Evolutionary conservation across 2,113 vertebrate genomes (phyloP), one percentile per base, ranked within the genome.

Genomic region (Scytalopus superciliaris): DNA sequence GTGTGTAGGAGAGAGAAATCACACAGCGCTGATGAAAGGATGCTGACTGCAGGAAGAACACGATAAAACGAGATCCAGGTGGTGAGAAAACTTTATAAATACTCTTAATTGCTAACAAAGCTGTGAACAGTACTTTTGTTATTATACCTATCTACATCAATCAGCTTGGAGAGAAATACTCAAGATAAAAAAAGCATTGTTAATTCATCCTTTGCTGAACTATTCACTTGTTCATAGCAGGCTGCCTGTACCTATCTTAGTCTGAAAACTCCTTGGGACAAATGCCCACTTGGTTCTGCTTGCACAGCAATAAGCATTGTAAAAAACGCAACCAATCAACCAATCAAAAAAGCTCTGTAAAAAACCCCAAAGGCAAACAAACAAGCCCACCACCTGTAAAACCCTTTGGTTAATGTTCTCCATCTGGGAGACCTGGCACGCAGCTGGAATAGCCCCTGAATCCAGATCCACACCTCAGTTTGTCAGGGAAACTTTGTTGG

Each of bases 341-440:
- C 27, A 42, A 42, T 14, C 10, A 42, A 42, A 42, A 42, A 42
- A 42, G 14, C 40, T 42, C 40, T 42, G 10, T 42, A 66, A 37
- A n/a, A 6, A 33, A 2, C 3, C 7, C 5, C 12, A 30, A 18
- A 7, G 25, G 25, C 59, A 37, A 24, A 25, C 17, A 62, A 40
- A 19, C 3, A 24, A 25, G 27, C 7, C 24, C 16, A 27, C 23
- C 17, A 27, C 35, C 12, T 42, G 6, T 22, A 64, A 31, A 42
- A 7, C 19, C 5, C 6, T 88, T 40, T 35, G 12, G 6, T 3
- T 39, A 75, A 35, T 0, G 0, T 39, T 57, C 19, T 37, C 5
- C 44, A 4, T 35, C 23, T 63, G 30, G 21, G 21, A 47, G 7
- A 53, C 31, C 10, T 84, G 47, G 11, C 14, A 49, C 45, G 27